A percentile compares a stretch with the other conserved stretches of the same genome.
Evolutionary conservation across 2,113 vertebrate species (phyloP).

Genomic region (Todiramphus chloris): DNA sequence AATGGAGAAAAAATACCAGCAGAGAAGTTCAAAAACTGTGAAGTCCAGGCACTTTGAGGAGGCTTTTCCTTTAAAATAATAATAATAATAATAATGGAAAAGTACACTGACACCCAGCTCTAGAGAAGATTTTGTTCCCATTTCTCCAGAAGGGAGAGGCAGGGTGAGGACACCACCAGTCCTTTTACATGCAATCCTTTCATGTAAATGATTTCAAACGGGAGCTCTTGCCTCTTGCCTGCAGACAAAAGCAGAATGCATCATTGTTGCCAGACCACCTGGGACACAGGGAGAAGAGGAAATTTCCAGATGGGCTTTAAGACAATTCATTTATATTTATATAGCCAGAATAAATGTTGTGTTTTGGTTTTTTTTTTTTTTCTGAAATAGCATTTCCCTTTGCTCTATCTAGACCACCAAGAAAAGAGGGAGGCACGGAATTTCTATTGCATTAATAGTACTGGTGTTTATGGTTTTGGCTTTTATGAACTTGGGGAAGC

Average conservation of each 20-base stretch:
- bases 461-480: constrained; percentile 71
- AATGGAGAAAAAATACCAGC: not conserved
- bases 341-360: constrained; percentile 69
- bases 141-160: constrained; percentile 24
- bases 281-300: constrained; percentile 54
- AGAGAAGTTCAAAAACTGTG: constrained; percentile 2
- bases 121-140: constrained; percentile 1
- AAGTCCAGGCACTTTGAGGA: not conserved
- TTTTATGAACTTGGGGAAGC: constrained; percentile 80
- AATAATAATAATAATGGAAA: not conserved
- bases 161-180: constrained; percentile 5
- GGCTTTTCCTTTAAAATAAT: not conserved
- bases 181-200: not conserved
- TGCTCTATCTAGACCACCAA: constrained; percentile 76
- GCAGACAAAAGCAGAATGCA: constrained; percentile 60
- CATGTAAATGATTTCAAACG: constrained; percentile 44
- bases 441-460: constrained; percentile 73
- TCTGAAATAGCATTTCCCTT: constrained; percentile 68
- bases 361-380: constrained; percentile 25
- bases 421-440: constrained; percentile 68
- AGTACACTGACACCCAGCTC: not conserved
- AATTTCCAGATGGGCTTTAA: constrained; percentile 69
- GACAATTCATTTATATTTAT: constrained; percentile 75
- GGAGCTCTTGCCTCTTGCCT: constrained; percentile 42
- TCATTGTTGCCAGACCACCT: constrained; percentile 67